These are phyloP conservation scores for Cheilosia urbana DNA, from an alignment of 2,888 invertebrate species.

Conservation along the genomic window DNA sequence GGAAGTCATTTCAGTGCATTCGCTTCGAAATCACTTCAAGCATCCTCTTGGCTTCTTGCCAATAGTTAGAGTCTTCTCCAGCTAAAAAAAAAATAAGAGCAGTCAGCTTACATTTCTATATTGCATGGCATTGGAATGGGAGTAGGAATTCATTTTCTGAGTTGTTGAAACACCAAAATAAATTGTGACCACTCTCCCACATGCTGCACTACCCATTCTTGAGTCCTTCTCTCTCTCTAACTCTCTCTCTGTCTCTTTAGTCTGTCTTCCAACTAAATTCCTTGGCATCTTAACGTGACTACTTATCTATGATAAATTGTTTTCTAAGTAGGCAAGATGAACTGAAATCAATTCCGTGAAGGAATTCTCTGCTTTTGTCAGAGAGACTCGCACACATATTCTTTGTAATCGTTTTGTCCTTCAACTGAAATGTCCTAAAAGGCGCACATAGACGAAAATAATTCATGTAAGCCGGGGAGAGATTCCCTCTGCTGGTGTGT, in stretches of 20 bases:
- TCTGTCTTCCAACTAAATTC: constrained; percentile 34
- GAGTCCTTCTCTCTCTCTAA: neutral
- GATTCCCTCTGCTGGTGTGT: constrained; percentile 33
- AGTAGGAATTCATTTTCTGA: constrained; percentile 51
- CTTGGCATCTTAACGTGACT: constrained; percentile 74
- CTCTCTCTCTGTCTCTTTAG: neutral
- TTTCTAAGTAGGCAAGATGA: constrained; percentile 74
- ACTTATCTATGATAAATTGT: constrained; percentile 76
- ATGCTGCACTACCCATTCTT: neutral
- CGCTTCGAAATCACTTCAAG: constrained; percentile 45
- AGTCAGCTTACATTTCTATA: constrained; percentile 4
- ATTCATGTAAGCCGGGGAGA: constrained; percentile 60
- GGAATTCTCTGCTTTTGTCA: constrained; percentile 74
- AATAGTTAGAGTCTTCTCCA: constrained; percentile 32
- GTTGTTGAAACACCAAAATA: constrained; percentile 61
- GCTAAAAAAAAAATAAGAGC: neutral
- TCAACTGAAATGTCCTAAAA: constrained; percentile 57
- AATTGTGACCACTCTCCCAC: constrained; percentile 58
- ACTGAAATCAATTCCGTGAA: constrained; percentile 73
- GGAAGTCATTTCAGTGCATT: constrained; percentile 65
- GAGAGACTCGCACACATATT: constrained; percentile 50
- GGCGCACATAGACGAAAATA: constrained; percentile 50
- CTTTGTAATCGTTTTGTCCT: constrained; percentile 68
- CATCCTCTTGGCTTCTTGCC: constrained; percentile 54
- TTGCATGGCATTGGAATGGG: constrained; percentile 16